phyloP scores from a whole-genome alignment of 2,888 invertebrate genomes.

The Caenorhabditis afra region DNA sequence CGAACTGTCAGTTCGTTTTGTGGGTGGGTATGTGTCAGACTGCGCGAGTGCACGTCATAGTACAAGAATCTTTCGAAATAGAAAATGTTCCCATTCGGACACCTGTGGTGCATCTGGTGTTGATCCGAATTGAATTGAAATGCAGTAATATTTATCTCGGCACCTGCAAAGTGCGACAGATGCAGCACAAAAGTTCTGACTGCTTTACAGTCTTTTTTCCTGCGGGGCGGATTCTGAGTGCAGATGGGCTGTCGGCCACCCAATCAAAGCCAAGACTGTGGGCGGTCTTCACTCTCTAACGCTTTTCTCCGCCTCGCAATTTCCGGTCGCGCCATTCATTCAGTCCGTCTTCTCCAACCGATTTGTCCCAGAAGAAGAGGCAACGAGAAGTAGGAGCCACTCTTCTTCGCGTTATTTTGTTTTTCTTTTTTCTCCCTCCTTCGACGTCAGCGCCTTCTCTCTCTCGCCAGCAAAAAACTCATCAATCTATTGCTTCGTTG shows the following conservation, averaged over 20 bases:
- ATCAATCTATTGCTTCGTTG: constrained; percentile 54
- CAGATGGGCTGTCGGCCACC: no score
- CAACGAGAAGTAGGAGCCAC: neutral
- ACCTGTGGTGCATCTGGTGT: neutral
- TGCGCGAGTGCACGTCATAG: constrained; percentile 41
- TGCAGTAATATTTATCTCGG: neutral
- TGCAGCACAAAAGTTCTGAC: neutral
- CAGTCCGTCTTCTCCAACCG: no score
- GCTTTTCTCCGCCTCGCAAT: neutral
- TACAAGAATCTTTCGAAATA: neutral
- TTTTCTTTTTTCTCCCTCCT: constrained; percentile 19
- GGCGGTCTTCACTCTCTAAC: neutral
- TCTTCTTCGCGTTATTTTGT: constrained; percentile 26
- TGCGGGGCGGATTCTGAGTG: no score
- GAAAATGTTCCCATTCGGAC: neutral
- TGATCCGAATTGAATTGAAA: neutral
- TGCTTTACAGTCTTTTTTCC: neutral
- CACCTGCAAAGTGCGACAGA: neutral
- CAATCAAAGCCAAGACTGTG: neutral
- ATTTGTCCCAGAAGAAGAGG: neutral
- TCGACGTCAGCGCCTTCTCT: constrained; percentile 32
- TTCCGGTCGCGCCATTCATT: constrained; percentile 1
- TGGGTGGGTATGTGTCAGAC: neutral
- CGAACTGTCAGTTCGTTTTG: constrained; percentile 2
- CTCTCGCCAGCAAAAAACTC: constrained; percentile 19